Evolutionary conservation across 1,140 invertebrate species (phyloP).

Genomic region (Drosophila tsacasi): DNA sequence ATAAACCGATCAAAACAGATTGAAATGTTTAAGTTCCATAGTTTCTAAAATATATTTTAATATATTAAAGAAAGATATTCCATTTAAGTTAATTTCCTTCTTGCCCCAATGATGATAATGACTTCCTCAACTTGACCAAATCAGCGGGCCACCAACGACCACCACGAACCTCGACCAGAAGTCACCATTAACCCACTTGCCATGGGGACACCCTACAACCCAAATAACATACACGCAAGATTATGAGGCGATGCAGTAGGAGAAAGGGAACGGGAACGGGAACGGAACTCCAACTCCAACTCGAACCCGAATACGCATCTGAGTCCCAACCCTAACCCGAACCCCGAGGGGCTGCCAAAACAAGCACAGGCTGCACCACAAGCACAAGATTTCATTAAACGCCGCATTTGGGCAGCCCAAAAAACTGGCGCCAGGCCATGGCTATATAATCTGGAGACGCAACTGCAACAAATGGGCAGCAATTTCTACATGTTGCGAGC

Average conservation of each 20-base stretch:
- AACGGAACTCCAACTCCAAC: not conserved
- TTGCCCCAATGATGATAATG: slow-evolving; percentile 4
- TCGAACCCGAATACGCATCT: slow-evolving; percentile 35
- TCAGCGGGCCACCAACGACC: slow-evolving; percentile 18
- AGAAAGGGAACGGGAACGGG: not conserved
- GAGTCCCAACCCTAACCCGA: slow-evolving; percentile 1
- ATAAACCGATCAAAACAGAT: not conserved
- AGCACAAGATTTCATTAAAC: slow-evolving; percentile 75
- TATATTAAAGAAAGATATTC: not conserved
- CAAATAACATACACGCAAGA: slow-evolving; percentile 40
- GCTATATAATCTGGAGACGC: slow-evolving; percentile 37
- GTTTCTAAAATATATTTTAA: not conserved
- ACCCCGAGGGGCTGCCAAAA: slow-evolving; percentile 70
- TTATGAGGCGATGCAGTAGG: slow-evolving; percentile 23
- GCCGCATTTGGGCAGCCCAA: slow-evolving; percentile 76
- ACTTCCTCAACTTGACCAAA: slow-evolving; percentile 19
- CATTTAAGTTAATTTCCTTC: not conserved
- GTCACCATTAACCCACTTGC: slow-evolving; percentile 12
- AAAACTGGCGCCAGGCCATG: slow-evolving; percentile 70
- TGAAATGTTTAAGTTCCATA: not conserved
- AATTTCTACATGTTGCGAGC: slow-evolving; percentile 81
- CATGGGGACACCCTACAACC: slow-evolving; percentile 20
- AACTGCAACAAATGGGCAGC: slow-evolving; percentile 74
- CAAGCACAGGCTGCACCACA: slow-evolving; percentile 34
- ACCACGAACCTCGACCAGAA: slow-evolving; percentile 14